Evolutionary conservation across 1,140 invertebrate species (phyloP).

Genomic region (Apis laboriosa): DNA sequence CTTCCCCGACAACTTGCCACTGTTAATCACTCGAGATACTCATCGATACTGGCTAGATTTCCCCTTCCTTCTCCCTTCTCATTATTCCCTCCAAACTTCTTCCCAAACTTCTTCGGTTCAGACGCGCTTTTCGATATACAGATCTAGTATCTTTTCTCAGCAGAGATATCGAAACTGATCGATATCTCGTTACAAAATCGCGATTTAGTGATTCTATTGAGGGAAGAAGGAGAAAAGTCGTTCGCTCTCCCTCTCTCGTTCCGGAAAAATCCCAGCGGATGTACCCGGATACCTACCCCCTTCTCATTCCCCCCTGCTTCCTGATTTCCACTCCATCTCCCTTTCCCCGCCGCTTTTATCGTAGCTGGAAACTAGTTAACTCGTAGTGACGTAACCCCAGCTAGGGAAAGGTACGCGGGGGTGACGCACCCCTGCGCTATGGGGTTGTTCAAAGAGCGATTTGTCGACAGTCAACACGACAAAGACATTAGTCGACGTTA

Average conservation of each 20-base stretch:
- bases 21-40: slow-evolving; percentile 46
- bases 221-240: too few relatives aligned
- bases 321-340: background rate
- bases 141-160: too few relatives aligned
- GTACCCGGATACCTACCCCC: slow-evolving; percentile 4
- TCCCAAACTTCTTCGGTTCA: too few relatives aligned
- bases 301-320: background rate
- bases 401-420: slow-evolving; percentile 1
- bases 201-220: too few relatives aligned
- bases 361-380: slow-evolving; percentile 26
- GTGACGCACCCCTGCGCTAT: slow-evolving; percentile 9
- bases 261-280: slow-evolving; percentile 19
- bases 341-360: background rate
- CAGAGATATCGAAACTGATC: too few relatives aligned
- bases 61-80: background rate
- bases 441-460: slow-evolving; percentile 72
- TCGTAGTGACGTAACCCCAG: slow-evolving; percentile 35
- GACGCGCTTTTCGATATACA: too few relatives aligned
- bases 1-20: slow-evolving; percentile 40
- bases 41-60: slow-evolving; percentile 22
- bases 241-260: background rate
- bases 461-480: slow-evolving; percentile 78
- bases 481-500: slow-evolving; percentile 73
- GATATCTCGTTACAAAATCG: too few relatives aligned
- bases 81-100: background rate